Evolutionary conservation across 2,113 vertebrate genomes (phyloP).

Genomic region (Bambusicola thoracicus): DNA sequence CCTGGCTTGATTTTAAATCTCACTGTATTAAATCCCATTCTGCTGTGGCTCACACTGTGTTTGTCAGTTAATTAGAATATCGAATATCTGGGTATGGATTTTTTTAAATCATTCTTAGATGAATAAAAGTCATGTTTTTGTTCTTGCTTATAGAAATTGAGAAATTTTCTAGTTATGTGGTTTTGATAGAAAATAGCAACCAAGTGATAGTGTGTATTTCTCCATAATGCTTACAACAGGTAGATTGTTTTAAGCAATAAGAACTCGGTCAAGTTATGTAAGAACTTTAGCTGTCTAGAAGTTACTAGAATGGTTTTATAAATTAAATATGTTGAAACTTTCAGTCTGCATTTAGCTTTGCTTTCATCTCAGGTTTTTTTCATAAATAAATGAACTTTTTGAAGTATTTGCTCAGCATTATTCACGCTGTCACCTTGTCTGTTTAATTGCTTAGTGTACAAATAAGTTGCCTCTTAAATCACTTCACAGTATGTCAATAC

Average conservation of each 20-base stretch:
- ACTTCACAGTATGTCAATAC: neutral
- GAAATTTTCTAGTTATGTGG: neutral
- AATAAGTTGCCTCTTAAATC: neutral
- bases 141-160: neutral
- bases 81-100: neutral
- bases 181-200: neutral
- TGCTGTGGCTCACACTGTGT: fast-evolving
- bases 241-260: neutral
- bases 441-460: neutral
- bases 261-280: neutral
- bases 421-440: neutral
- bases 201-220: neutral
- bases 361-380: neutral
- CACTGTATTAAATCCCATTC: neutral
- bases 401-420: neutral
- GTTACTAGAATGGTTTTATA: neutral
- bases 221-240: neutral
- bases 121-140: neutral
- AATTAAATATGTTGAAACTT: neutral
- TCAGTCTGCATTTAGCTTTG: neutral
- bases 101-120: neutral
- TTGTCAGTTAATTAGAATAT: neutral
- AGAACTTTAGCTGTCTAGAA: neutral
- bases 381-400: neutral
- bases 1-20: neutral